These are phyloP conservation scores for Osmoderma eremita DNA, from an alignment of 2,888 invertebrate genomes.

Conservation along the genomic window DNA sequence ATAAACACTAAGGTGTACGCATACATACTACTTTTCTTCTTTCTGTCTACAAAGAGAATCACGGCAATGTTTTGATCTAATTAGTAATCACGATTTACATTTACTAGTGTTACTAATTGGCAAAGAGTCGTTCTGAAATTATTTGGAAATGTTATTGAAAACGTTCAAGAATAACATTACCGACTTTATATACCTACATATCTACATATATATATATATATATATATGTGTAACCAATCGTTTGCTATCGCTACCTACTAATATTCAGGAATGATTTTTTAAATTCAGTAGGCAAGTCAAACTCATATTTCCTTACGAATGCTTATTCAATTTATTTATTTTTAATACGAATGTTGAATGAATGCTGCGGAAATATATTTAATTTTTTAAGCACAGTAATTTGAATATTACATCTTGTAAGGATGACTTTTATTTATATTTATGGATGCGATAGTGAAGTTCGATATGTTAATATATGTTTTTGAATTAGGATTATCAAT, in stretches of 20 bases:
- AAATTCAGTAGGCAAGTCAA: neutral
- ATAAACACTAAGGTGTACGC: no score
- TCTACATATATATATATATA: no score
- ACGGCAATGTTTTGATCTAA: neutral
- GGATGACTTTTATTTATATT: conserved; percentile 26
- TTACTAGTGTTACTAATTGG: neutral
- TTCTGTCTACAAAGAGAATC: no score
- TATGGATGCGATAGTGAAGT: conserved; percentile 8
- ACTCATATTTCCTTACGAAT: neutral
- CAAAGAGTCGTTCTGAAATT: conserved; percentile 10
- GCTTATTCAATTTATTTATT: conserved; percentile 3
- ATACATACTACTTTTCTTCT: no score
- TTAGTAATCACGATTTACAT: neutral
- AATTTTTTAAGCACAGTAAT: conserved; percentile 6
- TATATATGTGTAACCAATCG: no score
- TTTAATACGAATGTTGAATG: neutral
- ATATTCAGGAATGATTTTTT: conserved; percentile 16
- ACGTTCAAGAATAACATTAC: conserved; percentile 8
- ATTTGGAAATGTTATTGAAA: conserved; percentile 12
- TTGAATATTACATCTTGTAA: conserved; percentile 26
- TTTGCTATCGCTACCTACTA: no score
- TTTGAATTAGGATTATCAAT: conserved; percentile 2
- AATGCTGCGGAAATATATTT: conserved; percentile 2
- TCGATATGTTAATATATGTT: neutral
- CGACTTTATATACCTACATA: neutral